Base-by-base conservation (phyloP, 2,113 vertebrate genomes). In the Nematolebias whitei region DNA sequence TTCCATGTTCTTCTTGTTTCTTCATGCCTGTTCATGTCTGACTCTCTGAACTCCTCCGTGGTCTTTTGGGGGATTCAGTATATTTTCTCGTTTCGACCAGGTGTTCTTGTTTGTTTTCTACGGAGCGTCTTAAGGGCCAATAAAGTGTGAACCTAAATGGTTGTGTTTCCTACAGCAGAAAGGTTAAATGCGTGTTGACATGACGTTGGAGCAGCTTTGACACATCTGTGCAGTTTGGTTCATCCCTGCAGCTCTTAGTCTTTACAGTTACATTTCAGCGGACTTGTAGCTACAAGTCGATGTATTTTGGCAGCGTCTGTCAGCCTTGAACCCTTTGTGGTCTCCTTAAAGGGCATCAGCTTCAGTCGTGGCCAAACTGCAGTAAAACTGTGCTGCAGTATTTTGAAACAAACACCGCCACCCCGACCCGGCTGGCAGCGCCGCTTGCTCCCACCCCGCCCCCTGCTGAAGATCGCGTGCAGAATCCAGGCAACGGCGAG, bases 401-500 rank as follows among this genome's bases (percentile, higher is more conserved):
- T 84, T 88, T 82, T 69, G 76, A 85, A 88, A 86, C 83, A 85
- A 89, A 85, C 84, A 78, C 35, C 49, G 19, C 53, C 56, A 58
- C 54, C 5, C 6, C 67, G 76, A 69, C 68, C 74, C 49, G 61
- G 57, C 49, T 10, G 41, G 47, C 73, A 10, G 8, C 1, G 43
- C 32, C 53, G 38, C 69, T 59, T 22, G n/a, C 79, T 68, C 65
- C 49, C 66, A 41, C 90, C 88, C 88, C 90, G 88, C 90, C 90
- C 82, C 57, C 68, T 6, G 71, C 64, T 78, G 74, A 91, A 89
- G 79, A 90, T 90, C 70, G 90, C 90, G 88, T 90, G 90, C 87
- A 43, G 79, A 81, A 85, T 58, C 76, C 72, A 70, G 68, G 77
- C 77, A 76, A 76, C 83, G 39, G 70, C 5, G 68, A 82, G 78